Evolutionary conservation across 2,888 invertebrate genomes (phyloP).

Genomic region (Hyppa rectilinea): DNA sequence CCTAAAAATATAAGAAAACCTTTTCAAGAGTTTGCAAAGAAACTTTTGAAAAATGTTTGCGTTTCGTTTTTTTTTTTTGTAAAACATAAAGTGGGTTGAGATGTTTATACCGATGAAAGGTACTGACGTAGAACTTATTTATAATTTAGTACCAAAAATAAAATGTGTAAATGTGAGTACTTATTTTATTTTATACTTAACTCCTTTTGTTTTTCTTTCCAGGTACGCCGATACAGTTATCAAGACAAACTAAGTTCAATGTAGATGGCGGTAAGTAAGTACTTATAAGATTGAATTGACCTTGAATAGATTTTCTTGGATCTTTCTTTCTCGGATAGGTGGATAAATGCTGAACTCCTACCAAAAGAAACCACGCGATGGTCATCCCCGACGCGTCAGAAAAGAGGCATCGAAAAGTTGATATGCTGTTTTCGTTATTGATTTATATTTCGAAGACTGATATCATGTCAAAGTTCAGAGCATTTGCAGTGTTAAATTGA

Average conservation of each 20-base stretch:
- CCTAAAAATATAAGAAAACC: conserved; percentile 36
- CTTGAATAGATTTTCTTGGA: not conserved
- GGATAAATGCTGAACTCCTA: not conserved
- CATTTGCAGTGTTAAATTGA: not conserved
- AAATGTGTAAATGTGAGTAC: not conserved
- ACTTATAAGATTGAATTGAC: not conserved
- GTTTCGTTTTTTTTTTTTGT: conserved; percentile 31
- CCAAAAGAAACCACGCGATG: not conserved
- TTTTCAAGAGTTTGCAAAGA: conserved; percentile 27
- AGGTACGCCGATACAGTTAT: conserved; percentile 23
- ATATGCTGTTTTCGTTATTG: not conserved
- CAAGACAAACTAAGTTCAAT: not conserved
- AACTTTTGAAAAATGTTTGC: conserved; percentile 27
- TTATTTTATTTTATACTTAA: too few relatives aligned
- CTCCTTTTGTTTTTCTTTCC: conserved; percentile 19
- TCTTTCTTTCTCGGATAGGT: not conserved
- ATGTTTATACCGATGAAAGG: conserved; percentile 1
- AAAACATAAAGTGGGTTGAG: conserved; percentile 17
- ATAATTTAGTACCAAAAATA: not conserved
- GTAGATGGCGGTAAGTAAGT: conserved; percentile 2
- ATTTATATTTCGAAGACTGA: not conserved
- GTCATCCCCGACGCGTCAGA: too few relatives aligned
- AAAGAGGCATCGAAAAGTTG: not conserved
- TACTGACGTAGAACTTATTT: conserved; percentile 1
- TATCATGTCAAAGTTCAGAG: not conserved